Base-by-base conservation (phyloP, 2,888 invertebrate species). In the Galerucella nymphaeae region DNA sequence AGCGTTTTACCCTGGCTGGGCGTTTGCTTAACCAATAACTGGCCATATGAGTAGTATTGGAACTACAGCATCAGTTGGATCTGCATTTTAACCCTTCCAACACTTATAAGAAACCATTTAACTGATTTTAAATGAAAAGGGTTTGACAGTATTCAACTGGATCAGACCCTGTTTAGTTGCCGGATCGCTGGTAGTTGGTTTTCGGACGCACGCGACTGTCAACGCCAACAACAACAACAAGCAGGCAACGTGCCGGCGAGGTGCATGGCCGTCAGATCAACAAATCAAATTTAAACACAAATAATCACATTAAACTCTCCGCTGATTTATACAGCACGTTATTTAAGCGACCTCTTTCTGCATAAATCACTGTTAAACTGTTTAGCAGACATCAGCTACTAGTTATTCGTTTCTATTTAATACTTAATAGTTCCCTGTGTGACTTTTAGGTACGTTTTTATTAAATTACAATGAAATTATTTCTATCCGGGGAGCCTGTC, bases 201-300 rank as follows among this genome's bases (percentile, higher is more conserved):
- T 72, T 73, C 75, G 73, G 76, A 75, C 77, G 87, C 88, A 87
- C 87, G 88, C 88, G 88, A 87, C 87, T 88, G 87, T 87, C 79
- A 87, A 85, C 79, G 75, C 76, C 69, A 69, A 42, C 61, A 68
- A 62, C 69, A 63, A 69, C 82, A 79, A 78, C 77, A 75, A 87
- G n/a, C n/a, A n/a, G 87, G 88, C 88, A 87, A 86, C 87, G 88
- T 87, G 86, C 86, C 79, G 75, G 76, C 84, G 83, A 83, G 84
- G 83, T 84, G 83, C 81, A 82, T 83, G 83, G 82, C 79, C 84
- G 85, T 85, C 86, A 85, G 84, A 84, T 84, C 84, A 84, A 85
- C 85, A 85, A 86, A 86, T 86, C 86, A 85, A 85, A 86, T 86
- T n/a, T 86, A 86, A 86, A 86, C 85, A 83, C 84, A 86, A 86